Evolutionary conservation across 2,797 vertebrate species (phyloP).

Genomic region (Sphenodon punctatus): DNA sequence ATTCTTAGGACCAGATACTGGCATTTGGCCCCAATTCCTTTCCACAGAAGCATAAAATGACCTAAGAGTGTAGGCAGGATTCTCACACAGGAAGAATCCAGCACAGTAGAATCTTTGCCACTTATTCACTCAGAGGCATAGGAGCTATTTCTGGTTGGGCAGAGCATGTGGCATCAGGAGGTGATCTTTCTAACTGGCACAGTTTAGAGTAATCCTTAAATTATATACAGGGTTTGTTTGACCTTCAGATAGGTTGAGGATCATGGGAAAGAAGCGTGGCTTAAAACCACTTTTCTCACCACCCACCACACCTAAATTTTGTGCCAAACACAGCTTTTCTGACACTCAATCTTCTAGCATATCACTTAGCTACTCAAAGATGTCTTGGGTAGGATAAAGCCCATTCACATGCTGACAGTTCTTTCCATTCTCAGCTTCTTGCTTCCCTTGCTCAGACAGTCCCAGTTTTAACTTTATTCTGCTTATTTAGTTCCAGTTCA

Average conservation of each 20-base stretch:
- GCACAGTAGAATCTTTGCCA: neutral
- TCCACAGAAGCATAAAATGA: neutral
- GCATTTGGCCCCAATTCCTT: neutral
- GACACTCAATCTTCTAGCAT: neutral
- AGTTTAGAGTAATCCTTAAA: neutral
- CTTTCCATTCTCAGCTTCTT: neutral
- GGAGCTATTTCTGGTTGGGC: neutral
- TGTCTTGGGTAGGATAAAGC: fast-evolving
- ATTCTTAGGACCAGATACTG: neutral
- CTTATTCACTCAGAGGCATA: neutral
- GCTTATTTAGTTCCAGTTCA: neutral
- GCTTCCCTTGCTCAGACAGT: neutral
- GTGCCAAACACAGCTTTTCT: neutral
- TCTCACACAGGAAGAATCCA: fast-evolving
- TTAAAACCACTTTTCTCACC: neutral
- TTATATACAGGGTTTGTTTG: neutral
- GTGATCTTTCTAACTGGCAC: neutral
- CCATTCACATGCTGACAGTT: neutral
- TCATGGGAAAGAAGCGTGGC: neutral
- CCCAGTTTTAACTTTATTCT: neutral
- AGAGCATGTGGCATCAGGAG: neutral
- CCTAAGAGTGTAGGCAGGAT: neutral
- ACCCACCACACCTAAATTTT: neutral
- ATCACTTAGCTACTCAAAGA: neutral
- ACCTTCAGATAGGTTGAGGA: neutral